phyloP scores from a whole-genome alignment of 2,113 vertebrate genomes.

The Phycodurus eques region DNA sequence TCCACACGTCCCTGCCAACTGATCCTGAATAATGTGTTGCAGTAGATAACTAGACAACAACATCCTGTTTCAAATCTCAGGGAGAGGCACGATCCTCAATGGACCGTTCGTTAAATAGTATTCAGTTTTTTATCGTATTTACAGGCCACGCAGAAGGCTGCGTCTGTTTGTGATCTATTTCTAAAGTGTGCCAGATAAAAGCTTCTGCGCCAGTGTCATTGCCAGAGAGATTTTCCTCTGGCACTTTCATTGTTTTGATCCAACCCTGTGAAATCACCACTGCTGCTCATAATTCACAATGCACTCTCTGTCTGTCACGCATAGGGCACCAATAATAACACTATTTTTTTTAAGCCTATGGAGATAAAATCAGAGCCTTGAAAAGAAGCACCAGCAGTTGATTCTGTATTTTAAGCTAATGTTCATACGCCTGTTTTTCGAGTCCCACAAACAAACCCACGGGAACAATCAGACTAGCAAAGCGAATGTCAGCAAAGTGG shows the following conservation, averaged over 20 bases:
- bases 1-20: neutral
- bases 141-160: constrained; percentile 24
- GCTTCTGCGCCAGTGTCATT: constrained; percentile 30
- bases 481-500: constrained; percentile 50
- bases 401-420: constrained; percentile 37
- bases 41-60: constrained; percentile 32
- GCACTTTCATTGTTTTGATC: constrained; percentile 47
- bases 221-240: constrained; percentile 39
- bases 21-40: constrained; percentile 26
- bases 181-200: constrained; percentile 49
- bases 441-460: constrained; percentile 35
- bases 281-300: constrained; percentile 30
- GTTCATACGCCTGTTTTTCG: constrained; percentile 16
- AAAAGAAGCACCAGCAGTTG: constrained; percentile 24
- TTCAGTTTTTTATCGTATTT: constrained; percentile 20
- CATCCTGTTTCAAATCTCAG: constrained; percentile 25
- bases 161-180: constrained; percentile 42
- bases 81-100: constrained; percentile 11
- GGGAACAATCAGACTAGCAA: constrained; percentile 52
- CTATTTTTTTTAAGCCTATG: constrained; percentile 6
- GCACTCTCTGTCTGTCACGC: constrained; percentile 31
- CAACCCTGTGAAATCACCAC: constrained; percentile 32
- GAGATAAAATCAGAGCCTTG: constrained; percentile 21
- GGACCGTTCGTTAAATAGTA: neutral
- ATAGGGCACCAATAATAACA: constrained; percentile 28